A percentile compares a stretch with the other conserved stretches of the same genome.
phyloP scores from a whole-genome alignment of 2,113 vertebrate species.

The Ailurus styani region DNA sequence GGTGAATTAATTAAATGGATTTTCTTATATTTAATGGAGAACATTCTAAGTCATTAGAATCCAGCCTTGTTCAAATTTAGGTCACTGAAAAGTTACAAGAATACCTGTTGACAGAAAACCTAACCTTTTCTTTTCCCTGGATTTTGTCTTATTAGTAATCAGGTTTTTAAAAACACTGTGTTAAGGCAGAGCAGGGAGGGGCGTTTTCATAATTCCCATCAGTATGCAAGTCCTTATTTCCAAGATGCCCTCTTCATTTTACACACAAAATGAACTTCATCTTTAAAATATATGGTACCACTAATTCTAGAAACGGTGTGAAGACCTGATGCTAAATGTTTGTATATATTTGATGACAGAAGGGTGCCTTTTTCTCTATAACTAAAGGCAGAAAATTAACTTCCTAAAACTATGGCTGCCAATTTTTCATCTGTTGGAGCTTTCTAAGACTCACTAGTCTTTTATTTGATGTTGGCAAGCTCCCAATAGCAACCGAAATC shows the following conservation, averaged over 20 bases:
- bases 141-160: not conserved
- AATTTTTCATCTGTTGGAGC: not conserved
- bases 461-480: constrained; percentile 62
- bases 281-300: not conserved
- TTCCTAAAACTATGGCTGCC: no score
- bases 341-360: not conserved
- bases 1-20: no score
- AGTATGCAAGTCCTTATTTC: not conserved
- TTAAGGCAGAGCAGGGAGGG: not conserved
- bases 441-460: constrained; percentile 57
- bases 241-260: not conserved
- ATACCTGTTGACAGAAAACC: no score
- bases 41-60: no score
- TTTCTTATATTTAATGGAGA: no score
- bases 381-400: constrained; percentile 22
- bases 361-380: not conserved
- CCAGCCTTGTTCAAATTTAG: no score
- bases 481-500: constrained; percentile 46
- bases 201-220: not conserved
- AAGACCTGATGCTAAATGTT: not conserved
- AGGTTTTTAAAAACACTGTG: not conserved
- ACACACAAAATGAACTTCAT: not conserved
- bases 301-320: not conserved
- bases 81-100: no score
- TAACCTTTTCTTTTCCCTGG: no score